Base-by-base conservation (phyloP, 1,140 invertebrate species). In the Lasaia peninsularis region DNA sequence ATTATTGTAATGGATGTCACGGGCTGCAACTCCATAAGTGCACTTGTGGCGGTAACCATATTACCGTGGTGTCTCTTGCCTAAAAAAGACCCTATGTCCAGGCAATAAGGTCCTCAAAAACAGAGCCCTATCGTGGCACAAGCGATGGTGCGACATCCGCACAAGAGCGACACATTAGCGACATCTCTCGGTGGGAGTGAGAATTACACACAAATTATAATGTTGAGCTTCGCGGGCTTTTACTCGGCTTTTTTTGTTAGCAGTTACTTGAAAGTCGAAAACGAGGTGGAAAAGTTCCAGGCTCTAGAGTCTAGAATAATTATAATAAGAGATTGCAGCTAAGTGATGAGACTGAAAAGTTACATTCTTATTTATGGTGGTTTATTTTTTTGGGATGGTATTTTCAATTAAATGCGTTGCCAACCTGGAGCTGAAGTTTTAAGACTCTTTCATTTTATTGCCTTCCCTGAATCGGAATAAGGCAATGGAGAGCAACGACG, bases 1-100 rank as follows among this genome's bases (percentile, higher is more conserved):
- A 86, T 84, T 83, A 80, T 78, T 67, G 76, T 86, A 85, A 86
- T 86, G 83, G 83, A 86, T 85, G 83, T 86, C 83, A 86, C 81
- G 80, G 78, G 69, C 78, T 77, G 65, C 78, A 80, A 81, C 79
- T 75, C 63, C 62, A 72, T 71, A 75, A 86, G 82, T 75, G 68
- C 77, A 74, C 77, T 83, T 69, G 78, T 74, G 76, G 65, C 72
- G 56, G 56, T 65, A 67, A 66, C 69, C 58, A 63, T 56, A 44
- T 56, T 40, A 68, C 55, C 50, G 11, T n/a, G 48, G 11, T 16
- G 16, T 49, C 37, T 44, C 32, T 53, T 65, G 34, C 12, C 58
- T 0, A 74, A 63, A 67, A 56, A 21, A 31, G 50, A 28, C 55
- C 52, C 44, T 80, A 66, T 48, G 5, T 14, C 50, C 0, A 32